phyloP scores from a whole-genome alignment of 2,797 vertebrate species.

The Melanogrammus aeglefinus region DNA sequence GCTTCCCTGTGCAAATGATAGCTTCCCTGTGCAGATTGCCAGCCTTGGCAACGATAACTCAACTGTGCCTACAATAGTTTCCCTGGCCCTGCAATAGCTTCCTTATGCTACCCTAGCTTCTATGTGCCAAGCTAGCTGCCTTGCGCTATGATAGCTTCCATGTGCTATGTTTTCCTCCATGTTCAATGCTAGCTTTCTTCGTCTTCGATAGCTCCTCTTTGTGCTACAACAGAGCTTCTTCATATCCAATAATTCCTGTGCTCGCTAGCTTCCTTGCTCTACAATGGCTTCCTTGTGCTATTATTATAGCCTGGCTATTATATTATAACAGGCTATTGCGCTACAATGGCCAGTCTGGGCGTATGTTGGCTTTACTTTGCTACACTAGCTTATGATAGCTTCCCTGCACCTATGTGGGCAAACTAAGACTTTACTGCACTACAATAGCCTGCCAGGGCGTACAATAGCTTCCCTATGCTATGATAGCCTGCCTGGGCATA shows the following conservation, averaged over 20 bases:
- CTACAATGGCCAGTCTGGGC: too few species aligned
- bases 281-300: not conserved
- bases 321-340: too few species aligned
- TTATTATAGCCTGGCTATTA: not conserved
- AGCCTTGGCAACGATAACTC: not conserved
- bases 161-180: too few species aligned
- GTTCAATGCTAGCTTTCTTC: too few species aligned
- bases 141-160: too few species aligned
- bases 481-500: not conserved
- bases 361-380: too few species aligned
- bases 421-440: not conserved
- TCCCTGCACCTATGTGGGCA: too few species aligned
- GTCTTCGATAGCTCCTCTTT: too few species aligned
- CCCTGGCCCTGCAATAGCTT: too few species aligned
- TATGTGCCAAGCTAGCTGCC: too few species aligned
- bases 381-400: not conserved
- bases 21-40: not conserved
- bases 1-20: conserved; percentile 5
- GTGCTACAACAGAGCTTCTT: too few species aligned
- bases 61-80: not conserved
- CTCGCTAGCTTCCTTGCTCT: not conserved
- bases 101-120: too few species aligned
- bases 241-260: not conserved
- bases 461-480: not conserved
- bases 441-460: not conserved